Evolutionary conservation across 2,797 vertebrate genomes (phyloP), one percentile per base, ranked within the genome.

Genomic region (Schizothorax lantsangensis): DNA sequence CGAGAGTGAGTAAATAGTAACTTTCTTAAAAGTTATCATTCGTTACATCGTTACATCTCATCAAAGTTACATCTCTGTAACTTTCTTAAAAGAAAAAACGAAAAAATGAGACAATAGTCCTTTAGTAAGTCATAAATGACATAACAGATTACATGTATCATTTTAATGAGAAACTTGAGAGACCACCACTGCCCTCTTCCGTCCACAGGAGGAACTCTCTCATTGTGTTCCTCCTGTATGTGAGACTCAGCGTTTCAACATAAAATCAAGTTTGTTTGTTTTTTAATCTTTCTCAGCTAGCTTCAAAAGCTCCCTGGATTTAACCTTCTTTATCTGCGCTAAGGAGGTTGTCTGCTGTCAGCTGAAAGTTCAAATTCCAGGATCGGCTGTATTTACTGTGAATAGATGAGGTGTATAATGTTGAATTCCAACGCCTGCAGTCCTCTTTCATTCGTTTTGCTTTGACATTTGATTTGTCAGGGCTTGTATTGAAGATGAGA

Each of bases 391-490:
- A 72, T 84, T n/a, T 64, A 12, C 6, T 45, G 7, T 64, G 26
- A 77, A 66, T 6, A 66, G 19, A 12, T 84, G 4, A 74, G 30
- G 12, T 15, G n/a, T 73, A 1, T 0, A 62, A 49, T 45, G 12
- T 26, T 72, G n/a, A 73, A 83, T 7, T 33, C 49, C 36, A 43
- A 3, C 0, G 38, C 82, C 30, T 49, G 72, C 83, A 66, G 72
- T 45, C 74, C 12, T 66, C 40, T 84, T 74, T 64, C 5, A 45
- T 12, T 49, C n/a, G 68, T 8, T 33, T 12, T 40, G 26, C 19
- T 43, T 23, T 85, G 23, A 40, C 38, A 69, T 71, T 4, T 49
- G 59, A 79, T 85, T 40, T 69, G 38, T 59, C 84, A n/a, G 2
- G 64, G n/a, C 64, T 59, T 62, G 11, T 64, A n/a, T 21, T 33